Conservation (phyloP, 2,797 vertebrate species). For the Caiman crocodilus region DNA sequence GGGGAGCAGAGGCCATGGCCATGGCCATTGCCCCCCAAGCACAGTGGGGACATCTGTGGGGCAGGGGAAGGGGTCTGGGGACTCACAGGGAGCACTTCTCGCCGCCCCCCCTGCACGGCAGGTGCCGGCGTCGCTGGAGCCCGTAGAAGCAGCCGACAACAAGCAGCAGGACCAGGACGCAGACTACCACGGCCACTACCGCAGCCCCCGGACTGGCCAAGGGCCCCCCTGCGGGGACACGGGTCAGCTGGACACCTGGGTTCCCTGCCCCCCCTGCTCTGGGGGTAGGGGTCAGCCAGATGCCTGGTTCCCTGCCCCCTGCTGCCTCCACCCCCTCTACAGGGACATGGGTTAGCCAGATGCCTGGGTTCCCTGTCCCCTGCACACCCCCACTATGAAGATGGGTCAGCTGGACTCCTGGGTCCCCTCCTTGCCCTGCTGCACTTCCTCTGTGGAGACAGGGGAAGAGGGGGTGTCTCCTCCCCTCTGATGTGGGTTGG, state of each 20-base stretch:
- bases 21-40: too few relatives aligned
- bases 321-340: neutral
- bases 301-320: neutral
- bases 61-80: neutral
- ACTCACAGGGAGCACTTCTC: neutral
- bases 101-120: constrained; percentile 6
- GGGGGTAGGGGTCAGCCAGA: neutral
- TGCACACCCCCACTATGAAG: too few relatives aligned
- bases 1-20: too few relatives aligned
- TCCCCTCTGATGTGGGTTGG: too few relatives aligned
- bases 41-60: neutral
- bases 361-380: too few relatives aligned
- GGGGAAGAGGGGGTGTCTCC: too few relatives aligned
- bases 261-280: neutral
- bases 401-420: too few relatives aligned
- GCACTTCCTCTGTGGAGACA: too few relatives aligned
- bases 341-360: too few relatives aligned
- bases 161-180: neutral
- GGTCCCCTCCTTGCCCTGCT: too few relatives aligned
- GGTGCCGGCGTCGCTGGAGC: constrained; percentile 23
- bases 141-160: too few relatives aligned
- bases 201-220: constrained; percentile 38
- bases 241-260: constrained; percentile 80
- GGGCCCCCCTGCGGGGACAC: neutral
- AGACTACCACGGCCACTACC: constrained; percentile 72